Evolutionary conservation across 2,797 vertebrate species (phyloP).

Genomic region (Diceros bicornis): DNA sequence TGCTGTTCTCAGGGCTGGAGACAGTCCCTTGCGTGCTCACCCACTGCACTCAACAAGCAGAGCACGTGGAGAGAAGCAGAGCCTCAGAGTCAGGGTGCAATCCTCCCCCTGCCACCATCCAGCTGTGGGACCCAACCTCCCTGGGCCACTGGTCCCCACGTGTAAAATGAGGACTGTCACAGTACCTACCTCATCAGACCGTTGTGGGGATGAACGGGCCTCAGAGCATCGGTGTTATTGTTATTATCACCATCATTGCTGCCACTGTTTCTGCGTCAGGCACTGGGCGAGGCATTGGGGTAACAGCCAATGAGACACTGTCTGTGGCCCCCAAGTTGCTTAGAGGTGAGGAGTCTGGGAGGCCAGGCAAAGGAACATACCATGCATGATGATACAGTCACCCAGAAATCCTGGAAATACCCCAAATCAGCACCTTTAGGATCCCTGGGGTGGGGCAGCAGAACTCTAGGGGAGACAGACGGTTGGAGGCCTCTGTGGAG

Average conservation of each 20-base stretch:
- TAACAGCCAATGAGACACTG: neutral
- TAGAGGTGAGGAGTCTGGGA: neutral
- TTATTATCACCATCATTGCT: accelerated
- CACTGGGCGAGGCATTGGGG: accelerated
- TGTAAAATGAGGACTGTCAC: accelerated
- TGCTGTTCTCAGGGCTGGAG: neutral
- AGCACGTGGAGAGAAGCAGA: accelerated
- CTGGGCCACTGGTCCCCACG: neutral
- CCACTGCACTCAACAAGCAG: accelerated
- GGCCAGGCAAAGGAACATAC: neutral
- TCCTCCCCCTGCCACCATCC: accelerated
- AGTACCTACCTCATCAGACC: no score
- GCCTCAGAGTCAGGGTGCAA: neutral
- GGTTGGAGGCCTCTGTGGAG: neutral
- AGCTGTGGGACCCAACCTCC: neutral
- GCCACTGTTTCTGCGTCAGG: neutral
- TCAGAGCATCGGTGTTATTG: accelerated
- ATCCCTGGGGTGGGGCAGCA: no score
- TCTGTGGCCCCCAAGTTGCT: neutral
- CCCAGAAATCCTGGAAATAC: neutral
- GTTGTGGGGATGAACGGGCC: accelerated
- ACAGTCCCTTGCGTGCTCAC: accelerated
- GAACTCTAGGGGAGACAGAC: neutral
- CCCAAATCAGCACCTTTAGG: neutral
- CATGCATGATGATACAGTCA: neutral